A percentile compares a stretch with the other conserved stretches of the same genome.
phyloP scores from a whole-genome alignment of 2,888 invertebrate species.

The Gymnoscelis rufifasciata region DNA sequence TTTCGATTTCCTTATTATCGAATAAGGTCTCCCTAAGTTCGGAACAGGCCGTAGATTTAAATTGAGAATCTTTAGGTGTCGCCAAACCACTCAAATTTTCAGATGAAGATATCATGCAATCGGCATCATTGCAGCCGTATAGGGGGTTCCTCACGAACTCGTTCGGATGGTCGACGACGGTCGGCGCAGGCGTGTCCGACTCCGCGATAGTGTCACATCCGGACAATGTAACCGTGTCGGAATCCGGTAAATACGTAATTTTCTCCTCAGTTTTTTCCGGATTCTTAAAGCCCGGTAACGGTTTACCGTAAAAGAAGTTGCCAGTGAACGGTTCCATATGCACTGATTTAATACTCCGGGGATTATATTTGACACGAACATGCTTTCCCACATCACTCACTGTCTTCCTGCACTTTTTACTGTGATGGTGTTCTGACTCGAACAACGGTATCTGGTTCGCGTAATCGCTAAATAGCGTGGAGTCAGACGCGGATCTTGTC shows the following conservation, averaged over 20 bases:
- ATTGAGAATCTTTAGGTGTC: constrained; percentile 60
- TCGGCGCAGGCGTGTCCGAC: constrained; percentile 57
- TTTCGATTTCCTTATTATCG: constrained; percentile 44
- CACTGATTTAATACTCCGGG: constrained; percentile 60
- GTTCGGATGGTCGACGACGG: constrained; percentile 55
- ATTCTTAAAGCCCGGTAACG: constrained; percentile 62
- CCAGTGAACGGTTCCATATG: constrained; percentile 68
- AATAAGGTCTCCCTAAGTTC: constrained; percentile 62
- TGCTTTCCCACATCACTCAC: constrained; percentile 64
- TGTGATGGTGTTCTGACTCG: constrained; percentile 54
- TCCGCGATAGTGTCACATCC: constrained; percentile 56
- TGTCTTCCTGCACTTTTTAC: constrained; percentile 62
- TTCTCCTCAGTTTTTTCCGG: constrained; percentile 63
- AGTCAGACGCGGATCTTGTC: constrained; percentile 65
- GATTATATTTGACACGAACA: constrained; percentile 57
- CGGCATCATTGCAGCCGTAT: constrained; percentile 59
- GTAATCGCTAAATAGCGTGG: constrained; percentile 75
- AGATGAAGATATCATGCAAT: constrained; percentile 49
- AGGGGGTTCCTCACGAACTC: constrained; percentile 66
- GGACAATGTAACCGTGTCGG: constrained; percentile 63
- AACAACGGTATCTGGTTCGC: constrained; percentile 70
- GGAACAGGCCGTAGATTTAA: constrained; percentile 65
- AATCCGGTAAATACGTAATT: constrained; percentile 67
- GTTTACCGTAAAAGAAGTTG: constrained; percentile 72
- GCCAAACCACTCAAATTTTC: constrained; percentile 51